These are phyloP conservation scores for Hippocampus comes DNA, from an alignment of 2,113 vertebrate genomes.

Conservation along the genomic window DNA sequence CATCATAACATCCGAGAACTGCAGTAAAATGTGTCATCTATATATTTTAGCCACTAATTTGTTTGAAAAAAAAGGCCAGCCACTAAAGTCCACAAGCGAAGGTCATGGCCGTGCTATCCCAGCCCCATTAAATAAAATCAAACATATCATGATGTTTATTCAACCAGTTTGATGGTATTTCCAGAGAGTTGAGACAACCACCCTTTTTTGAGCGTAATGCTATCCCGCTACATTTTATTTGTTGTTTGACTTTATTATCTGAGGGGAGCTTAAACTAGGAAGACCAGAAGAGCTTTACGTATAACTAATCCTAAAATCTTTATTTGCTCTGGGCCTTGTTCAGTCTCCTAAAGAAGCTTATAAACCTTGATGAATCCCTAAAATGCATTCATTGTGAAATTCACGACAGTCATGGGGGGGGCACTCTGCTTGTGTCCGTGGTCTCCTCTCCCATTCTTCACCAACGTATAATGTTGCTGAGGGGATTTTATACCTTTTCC, in stretches of 20 bases:
- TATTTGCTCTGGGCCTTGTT: conserved; percentile 46
- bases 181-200: not conserved
- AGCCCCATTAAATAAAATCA: conserved; percentile 3
- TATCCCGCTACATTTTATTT: conserved; percentile 3
- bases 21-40: not conserved
- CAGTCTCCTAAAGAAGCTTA: conserved; percentile 40
- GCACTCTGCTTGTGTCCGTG: conserved; percentile 32
- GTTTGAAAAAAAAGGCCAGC: not conserved
- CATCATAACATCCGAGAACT: not conserved
- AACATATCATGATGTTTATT: not conserved
- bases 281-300: conserved; percentile 32
- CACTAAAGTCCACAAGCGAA: not conserved
- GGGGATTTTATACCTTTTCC: conserved; percentile 42
- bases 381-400: conserved; percentile 30
- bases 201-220: not conserved
- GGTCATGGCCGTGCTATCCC: not conserved
- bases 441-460: conserved; percentile 20
- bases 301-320: conserved; percentile 37
- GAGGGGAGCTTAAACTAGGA: conserved; percentile 11
- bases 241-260: conserved; percentile 13
- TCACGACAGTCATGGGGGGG: conserved; percentile 2
- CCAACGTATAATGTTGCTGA: conserved; percentile 32
- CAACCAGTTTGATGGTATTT: not conserved
- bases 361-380: conserved; percentile 30
- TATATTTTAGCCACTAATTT: not conserved